Base-by-base conservation (phyloP, 2,888 invertebrate species). In the Pharmacophagus antenor region DNA sequence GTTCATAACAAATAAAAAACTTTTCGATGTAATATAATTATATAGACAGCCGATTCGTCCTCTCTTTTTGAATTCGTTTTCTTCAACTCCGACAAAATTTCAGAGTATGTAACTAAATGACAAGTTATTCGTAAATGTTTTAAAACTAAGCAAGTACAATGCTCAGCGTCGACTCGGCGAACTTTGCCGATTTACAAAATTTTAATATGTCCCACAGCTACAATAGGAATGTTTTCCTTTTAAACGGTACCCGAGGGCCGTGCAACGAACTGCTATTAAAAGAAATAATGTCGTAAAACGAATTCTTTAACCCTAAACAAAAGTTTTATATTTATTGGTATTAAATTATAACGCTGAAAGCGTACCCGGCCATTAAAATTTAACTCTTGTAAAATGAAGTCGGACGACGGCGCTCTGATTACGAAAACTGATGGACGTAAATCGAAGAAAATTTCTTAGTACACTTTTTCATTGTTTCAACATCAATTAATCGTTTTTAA, bases 131-230 rank as follows among this genome's bases (percentile, higher is more conserved):
- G 18, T 51, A 54, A 37, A 37, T 55, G 27, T 42, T 56, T 42
- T 42, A 20, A 41, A 62, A 50, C 20, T 61, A 72, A 67, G 70
- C 69, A 77, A 78, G 72, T 73, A 70, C 67, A 67, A 66, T 72
- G 70, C 70, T 70, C 25, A 66, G 76, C 74, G 74, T 75, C 71
- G 69, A 70, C 69, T 68, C 70, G n/a, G 68, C 70, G 65, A 84
- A 86, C 79, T 84, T 84, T 66, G 72, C 71, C 74, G 74, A 73
- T 74, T 79, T 77, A 72, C 74, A 82, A 83, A 82, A 80, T 85
- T 31, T 82, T 84, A 82, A 87, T 85, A 78, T 70, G 77, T 88
- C 88, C 87, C 87, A 77, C 74, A 78, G 83, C 82, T 78, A 73
- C 82, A 82, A 85, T 88, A 80, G 71, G 74, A 83, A 77, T 80